phyloP scores from a whole-genome alignment of 2,113 vertebrate species.

The Gracilinanus agilis region DNA sequence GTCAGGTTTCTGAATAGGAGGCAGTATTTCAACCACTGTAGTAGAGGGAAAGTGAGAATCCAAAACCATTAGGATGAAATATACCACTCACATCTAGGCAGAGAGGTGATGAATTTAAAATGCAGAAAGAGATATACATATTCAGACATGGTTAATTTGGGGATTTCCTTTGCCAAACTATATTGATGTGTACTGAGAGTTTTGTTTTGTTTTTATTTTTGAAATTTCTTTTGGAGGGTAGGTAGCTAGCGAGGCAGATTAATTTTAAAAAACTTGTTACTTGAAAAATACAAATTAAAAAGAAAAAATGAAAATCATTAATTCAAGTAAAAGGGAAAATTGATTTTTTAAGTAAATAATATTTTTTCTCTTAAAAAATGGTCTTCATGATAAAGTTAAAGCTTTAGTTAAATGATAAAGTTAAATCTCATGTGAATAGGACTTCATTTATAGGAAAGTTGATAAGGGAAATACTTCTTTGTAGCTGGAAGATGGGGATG shows the following conservation, averaged over 20 bases:
- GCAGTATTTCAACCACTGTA: conserved; percentile 8
- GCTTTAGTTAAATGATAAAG: too few species aligned
- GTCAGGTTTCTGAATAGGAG: conserved; percentile 22
- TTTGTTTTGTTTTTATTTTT: neutral
- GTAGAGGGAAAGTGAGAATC: neutral
- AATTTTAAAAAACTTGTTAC: neutral
- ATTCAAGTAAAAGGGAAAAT: neutral
- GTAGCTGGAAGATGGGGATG: neutral
- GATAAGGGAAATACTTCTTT: neutral
- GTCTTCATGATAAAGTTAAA: neutral
- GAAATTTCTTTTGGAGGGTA: neutral
- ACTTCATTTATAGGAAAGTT: neutral
- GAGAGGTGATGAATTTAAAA: neutral
- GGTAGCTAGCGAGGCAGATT: neutral
- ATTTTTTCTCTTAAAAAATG: neutral
- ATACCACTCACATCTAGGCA: neutral
- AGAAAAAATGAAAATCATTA: neutral
- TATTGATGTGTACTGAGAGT: neutral
- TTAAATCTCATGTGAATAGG: neutral
- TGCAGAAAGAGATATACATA: neutral
- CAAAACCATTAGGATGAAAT: neutral
- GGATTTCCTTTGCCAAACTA: neutral
- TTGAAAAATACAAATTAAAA: neutral
- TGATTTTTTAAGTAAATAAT: neutral
- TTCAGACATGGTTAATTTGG: neutral